Evolutionary conservation across 2,797 vertebrate species (phyloP).

Genomic region (Artibeus lituratus): DNA sequence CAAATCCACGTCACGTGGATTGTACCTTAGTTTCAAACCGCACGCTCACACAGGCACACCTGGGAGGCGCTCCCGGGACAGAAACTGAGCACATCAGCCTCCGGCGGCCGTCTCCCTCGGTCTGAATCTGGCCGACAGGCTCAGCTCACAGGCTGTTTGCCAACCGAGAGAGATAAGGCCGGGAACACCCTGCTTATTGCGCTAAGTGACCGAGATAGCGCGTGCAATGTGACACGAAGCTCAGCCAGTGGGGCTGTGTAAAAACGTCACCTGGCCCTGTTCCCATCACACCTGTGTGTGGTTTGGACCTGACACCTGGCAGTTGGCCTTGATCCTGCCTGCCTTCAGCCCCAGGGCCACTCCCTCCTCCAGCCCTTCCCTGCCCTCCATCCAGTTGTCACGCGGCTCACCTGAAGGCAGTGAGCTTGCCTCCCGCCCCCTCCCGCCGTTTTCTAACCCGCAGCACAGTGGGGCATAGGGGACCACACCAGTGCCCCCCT

Average conservation of each 20-base stretch:
- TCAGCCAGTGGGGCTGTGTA: not conserved
- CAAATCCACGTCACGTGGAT: too few species aligned
- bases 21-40: not conserved
- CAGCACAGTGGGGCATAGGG: too few species aligned
- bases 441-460: not conserved
- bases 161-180: conserved; percentile 45
- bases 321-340: not conserved
- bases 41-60: not conserved
- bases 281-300: conserved; percentile 62
- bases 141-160: conserved; percentile 33
- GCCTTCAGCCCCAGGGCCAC: not conserved
- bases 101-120: not conserved
- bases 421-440: not conserved
- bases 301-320: conserved; percentile 29
- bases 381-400: not conserved
- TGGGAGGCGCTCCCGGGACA: not conserved
- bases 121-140: not conserved
- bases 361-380: not conserved
- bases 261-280: conserved; percentile 38
- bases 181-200: conserved; percentile 9
- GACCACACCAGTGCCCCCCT: too few species aligned
- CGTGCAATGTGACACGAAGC: not conserved
- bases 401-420: not conserved
- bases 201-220: conserved; percentile 24
- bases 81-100: not conserved